A percentile compares a stretch with the other conserved stretches of the same genome.
These are phyloP conservation scores for Lepus townsendii DNA, from an alignment of 2,797 vertebrate species.

Conservation along the genomic window DNA sequence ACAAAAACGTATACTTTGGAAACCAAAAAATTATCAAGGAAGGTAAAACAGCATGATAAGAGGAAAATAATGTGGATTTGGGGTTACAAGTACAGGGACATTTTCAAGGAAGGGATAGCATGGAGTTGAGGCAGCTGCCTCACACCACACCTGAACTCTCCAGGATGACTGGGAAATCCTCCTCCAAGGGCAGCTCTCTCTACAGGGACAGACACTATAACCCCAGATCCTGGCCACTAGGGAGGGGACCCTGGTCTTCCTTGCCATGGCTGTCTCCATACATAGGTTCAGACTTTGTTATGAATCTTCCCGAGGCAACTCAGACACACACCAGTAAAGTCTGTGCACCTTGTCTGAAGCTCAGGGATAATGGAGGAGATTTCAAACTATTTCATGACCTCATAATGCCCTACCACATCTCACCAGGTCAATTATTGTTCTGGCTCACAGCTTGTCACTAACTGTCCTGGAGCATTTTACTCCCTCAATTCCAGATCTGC, in stretches of 20 bases:
- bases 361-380: neutral
- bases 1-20: neutral
- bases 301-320: neutral
- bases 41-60: neutral
- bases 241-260: neutral
- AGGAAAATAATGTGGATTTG: neutral
- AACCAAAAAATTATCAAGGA: neutral
- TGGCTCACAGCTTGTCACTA: neutral
- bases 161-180: neutral
- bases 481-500: neutral
- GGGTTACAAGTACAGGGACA: neutral
- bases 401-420: neutral
- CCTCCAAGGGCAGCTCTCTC: neutral
- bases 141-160: neutral
- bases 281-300: neutral
- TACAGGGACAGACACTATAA: neutral
- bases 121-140: neutral
- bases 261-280: neutral
- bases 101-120: neutral
- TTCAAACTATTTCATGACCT: neutral
- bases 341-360: neutral
- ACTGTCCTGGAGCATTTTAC: neutral
- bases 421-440: neutral
- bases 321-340: neutral
- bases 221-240: neutral